These are phyloP conservation scores for Drosophila persimilis DNA, from an alignment of 1,140 invertebrate genomes.

Conservation along the genomic window DNA sequence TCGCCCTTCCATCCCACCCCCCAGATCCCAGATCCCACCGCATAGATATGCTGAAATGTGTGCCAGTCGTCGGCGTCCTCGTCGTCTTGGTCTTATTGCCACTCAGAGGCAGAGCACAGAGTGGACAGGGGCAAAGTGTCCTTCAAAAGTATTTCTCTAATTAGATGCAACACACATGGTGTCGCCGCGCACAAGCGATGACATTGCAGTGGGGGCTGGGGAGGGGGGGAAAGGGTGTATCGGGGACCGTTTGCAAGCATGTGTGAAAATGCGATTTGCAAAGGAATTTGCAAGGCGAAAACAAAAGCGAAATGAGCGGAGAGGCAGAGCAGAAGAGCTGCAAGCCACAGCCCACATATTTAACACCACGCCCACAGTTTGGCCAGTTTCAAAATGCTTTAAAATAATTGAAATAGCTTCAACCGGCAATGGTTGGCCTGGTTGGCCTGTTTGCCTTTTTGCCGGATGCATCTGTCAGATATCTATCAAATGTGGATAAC, in stretches of 20 bases:
- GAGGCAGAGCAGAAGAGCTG: constrained; percentile 20
- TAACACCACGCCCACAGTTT: constrained; percentile 23
- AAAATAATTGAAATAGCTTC: constrained; percentile 38
- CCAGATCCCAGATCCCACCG: neutral
- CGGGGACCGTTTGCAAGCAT: constrained; percentile 45
- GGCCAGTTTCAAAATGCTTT: constrained; percentile 37
- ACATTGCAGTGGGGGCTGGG: constrained; percentile 21
- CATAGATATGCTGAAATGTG: constrained; percentile 43
- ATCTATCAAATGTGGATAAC: constrained; percentile 30
- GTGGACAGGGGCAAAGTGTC: constrained; percentile 47
- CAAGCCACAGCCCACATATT: constrained; percentile 26
- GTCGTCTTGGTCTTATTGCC: constrained; percentile 59
- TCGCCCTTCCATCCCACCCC: neutral
- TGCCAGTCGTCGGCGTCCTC: constrained; percentile 49
- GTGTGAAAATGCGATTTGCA: constrained; percentile 59
- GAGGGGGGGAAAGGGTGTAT: neutral
- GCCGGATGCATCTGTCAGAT: constrained; percentile 43
- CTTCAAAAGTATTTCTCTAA: constrained; percentile 81
- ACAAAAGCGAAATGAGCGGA: constrained; percentile 37
- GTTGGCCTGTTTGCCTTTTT: neutral
- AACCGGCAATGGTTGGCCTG: constrained; percentile 14
- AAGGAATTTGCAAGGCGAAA: constrained; percentile 39
- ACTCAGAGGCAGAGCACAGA: constrained; percentile 23
- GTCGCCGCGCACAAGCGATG: constrained; percentile 18
- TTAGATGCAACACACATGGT: constrained; percentile 64